phyloP scores from a whole-genome alignment of 1,140 invertebrate genomes.

The Phenacoccus solenopsis region DNA sequence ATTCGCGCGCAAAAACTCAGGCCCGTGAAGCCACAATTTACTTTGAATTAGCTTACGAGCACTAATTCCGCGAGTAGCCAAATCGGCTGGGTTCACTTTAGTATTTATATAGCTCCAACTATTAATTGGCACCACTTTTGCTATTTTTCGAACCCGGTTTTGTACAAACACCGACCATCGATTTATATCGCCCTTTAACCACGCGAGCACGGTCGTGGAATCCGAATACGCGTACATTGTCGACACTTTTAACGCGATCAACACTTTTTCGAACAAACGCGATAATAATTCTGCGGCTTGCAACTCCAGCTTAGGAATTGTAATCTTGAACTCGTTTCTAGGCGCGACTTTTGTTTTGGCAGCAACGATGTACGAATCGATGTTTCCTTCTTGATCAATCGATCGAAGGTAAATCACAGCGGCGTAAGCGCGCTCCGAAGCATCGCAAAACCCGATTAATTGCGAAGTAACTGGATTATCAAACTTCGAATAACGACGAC shows the following conservation, averaged over 20 bases:
- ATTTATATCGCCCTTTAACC: constrained; percentile 27
- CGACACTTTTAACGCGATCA: not conserved
- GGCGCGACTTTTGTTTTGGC: constrained; percentile 24
- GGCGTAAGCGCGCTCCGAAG: not conserved
- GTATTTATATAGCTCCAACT: constrained; percentile 28
- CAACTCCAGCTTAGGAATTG: constrained; percentile 24
- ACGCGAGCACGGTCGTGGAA: constrained; percentile 29
- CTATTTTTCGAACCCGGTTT: not conserved
- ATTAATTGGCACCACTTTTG: not conserved
- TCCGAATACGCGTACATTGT: constrained; percentile 26
- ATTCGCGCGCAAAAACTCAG: not conserved
- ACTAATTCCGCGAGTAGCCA: constrained; percentile 18
- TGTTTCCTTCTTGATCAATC: not conserved
- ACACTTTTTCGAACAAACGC: not conserved
- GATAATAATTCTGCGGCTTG: constrained; percentile 24
- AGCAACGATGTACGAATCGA: constrained; percentile 18
- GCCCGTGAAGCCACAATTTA: not conserved
- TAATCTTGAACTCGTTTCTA: constrained; percentile 20
- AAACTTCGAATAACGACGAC: too few relatives aligned
- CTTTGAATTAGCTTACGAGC: not conserved
- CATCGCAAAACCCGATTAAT: constrained; percentile 19
- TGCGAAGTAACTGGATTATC: too few relatives aligned
- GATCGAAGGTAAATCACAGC: constrained; percentile 18
- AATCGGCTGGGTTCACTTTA: constrained; percentile 28
- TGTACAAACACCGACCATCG: constrained; percentile 26